These are phyloP conservation scores for Dolichallabes microphthalmus DNA, from an alignment of 2,113 vertebrate genomes.

Conservation along the genomic window DNA sequence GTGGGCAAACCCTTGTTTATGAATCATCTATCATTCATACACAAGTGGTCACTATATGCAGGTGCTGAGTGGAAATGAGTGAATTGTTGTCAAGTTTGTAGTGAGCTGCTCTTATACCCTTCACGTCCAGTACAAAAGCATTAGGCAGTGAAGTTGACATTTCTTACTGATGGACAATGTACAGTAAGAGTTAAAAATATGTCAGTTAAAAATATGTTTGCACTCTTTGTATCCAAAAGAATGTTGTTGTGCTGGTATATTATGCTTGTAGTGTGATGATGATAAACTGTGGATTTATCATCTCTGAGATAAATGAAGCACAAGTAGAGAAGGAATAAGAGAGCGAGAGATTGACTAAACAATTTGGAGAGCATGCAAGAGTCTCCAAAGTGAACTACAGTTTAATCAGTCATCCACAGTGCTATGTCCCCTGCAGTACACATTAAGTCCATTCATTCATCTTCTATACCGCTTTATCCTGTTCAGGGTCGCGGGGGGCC, in stretches of 20 bases:
- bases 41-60: conserved; percentile 28
- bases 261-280: not conserved
- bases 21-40: conserved; percentile 19
- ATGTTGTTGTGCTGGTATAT: not conserved
- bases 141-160: conserved; percentile 5
- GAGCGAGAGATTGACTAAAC: conserved; percentile 17
- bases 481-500: too few species aligned
- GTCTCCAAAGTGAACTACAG: conserved; percentile 23
- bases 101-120: conserved; percentile 3
- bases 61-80: conserved; percentile 33
- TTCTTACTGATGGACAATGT: conserved; percentile 10
- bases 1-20: conserved; percentile 42
- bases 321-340: not conserved
- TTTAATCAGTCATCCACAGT: conserved; percentile 26
- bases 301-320: not conserved
- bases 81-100: conserved; percentile 39
- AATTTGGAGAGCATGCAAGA: not conserved
- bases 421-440: conserved; percentile 31
- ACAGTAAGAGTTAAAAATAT: not conserved
- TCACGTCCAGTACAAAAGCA: conserved; percentile 24
- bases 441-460: too few species aligned
- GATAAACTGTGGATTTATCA: conserved; percentile 6
- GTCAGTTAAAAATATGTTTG: not conserved
- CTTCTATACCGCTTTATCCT: too few species aligned
- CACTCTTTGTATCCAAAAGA: not conserved